phyloP scores from a whole-genome alignment of 1,140 invertebrate genomes.

The Orius laevigatus region DNA sequence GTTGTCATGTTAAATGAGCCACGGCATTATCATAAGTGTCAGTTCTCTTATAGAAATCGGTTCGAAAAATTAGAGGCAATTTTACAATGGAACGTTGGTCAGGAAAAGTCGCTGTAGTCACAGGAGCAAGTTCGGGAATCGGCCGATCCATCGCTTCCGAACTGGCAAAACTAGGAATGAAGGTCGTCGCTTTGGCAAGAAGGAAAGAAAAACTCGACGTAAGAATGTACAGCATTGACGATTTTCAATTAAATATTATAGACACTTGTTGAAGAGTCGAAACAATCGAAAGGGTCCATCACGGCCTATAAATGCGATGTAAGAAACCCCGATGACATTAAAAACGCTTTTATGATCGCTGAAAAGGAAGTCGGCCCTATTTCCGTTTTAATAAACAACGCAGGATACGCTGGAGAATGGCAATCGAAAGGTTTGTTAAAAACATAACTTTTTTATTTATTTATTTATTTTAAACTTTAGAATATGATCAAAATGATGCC shows the following conservation, averaged over 20 bases:
- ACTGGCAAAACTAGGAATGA: conserved; percentile 36
- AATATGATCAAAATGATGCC: conserved; percentile 30
- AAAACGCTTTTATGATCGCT: conserved; percentile 43
- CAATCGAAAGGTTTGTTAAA: neutral
- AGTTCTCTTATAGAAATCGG: too few relatives aligned
- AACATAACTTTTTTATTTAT: neutral
- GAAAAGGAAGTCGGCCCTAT: conserved; percentile 41
- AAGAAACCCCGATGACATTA: conserved; percentile 43
- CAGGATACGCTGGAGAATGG: conserved; percentile 27
- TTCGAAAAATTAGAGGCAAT: too few relatives aligned
- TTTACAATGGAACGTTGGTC: conserved; percentile 47
- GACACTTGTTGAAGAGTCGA: neutral
- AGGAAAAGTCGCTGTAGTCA: conserved; percentile 43
- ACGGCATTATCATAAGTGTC: too few relatives aligned
- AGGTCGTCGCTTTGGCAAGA: conserved; percentile 39
- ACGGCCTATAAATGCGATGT: conserved; percentile 38
- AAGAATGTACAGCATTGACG: neutral
- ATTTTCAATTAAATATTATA: too few relatives aligned
- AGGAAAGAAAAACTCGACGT: conserved; percentile 32
- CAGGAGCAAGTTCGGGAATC: conserved; percentile 46
- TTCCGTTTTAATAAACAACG: conserved; percentile 58
- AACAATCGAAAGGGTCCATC: neutral
- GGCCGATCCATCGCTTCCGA: conserved; percentile 30
- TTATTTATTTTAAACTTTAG: conserved; percentile 13
- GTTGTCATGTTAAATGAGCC: neutral